Base-by-base conservation (phyloP, 2,888 invertebrate species). In the Pelosia muscerda region DNA sequence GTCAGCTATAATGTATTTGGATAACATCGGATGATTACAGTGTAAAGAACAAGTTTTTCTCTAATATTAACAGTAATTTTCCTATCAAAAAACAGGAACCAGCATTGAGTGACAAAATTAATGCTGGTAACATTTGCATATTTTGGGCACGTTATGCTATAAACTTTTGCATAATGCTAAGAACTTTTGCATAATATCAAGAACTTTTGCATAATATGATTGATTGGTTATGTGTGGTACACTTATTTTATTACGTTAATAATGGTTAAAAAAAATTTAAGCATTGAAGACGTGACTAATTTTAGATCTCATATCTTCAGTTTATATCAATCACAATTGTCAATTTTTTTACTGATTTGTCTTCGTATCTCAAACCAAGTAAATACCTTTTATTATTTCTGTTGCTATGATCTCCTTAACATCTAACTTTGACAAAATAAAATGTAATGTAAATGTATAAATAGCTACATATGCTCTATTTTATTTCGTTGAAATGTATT, bases 211-310 rank as follows among this genome's bases (percentile, higher is more conserved):
- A n/a, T n/a, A n/a, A n/a, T n/a, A n/a, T 58, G 6, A 65, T 58
- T 58, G 58, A 23, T 59, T 81, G 19, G 55, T 77, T 25, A 71
- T 69, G 57, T 54, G 78, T 68, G 72, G 72, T 65, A 22, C 49
- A 58, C 2, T 22, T 42, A 61, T 56, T 55, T 31, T 34, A 58
- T 59, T 56, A 31, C 19, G 38, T 55, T 49, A 13, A 57, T 31
- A 8, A 8, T 31, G 31, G 6, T 31, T n/a, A n/a, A n/a, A n/a
- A n/a, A n/a, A n/a, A n/a, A n/a, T n/a, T n/a, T n/a, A n/a, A n/a
- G n/a, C n/a, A n/a, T n/a, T n/a, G n/a, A n/a, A n/a, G n/a, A n/a
- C n/a, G n/a, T n/a, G n/a, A n/a, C n/a, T n/a, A n/a, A n/a, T n/a
- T n/a, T n/a, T 19, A 42, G 8, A 8, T 49, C 49, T 49, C n/a